Conservation (phyloP, 2,888 invertebrate species). For the Hemicrepidius hirtus region DNA sequence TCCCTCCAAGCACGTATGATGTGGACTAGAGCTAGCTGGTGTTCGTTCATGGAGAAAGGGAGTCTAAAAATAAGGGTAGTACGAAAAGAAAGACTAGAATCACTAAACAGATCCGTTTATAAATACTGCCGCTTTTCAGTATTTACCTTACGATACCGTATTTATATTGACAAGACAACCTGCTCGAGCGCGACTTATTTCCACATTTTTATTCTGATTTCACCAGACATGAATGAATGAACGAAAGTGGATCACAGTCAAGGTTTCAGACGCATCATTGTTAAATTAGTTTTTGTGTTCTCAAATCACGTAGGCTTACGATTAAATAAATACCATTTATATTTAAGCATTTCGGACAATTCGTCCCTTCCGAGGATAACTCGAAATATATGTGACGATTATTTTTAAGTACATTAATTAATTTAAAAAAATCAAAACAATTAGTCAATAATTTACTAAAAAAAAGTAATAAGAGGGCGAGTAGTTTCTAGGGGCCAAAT, state of each 20-base stretch:
- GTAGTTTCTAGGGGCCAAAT: too few species aligned
- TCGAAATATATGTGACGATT: too few species aligned
- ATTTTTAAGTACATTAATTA: too few species aligned
- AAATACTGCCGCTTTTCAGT: constrained; percentile 42
- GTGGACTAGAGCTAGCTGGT: constrained; percentile 52
- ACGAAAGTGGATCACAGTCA: constrained; percentile 31
- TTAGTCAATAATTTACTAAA: too few species aligned
- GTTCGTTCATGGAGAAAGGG: constrained; percentile 41
- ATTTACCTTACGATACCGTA: constrained; percentile 30
- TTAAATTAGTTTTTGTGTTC: constrained; percentile 7
- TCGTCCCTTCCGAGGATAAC: too few species aligned
- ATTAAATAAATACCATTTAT: neutral
- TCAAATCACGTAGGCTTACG: constrained; percentile 1
- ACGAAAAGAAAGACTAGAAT: constrained; percentile 48
- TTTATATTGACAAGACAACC: constrained; percentile 35
- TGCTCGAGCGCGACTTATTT: constrained; percentile 12
- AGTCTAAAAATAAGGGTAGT: constrained; percentile 36
- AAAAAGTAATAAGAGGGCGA: too few species aligned
- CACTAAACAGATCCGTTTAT: constrained; percentile 53
- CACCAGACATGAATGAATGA: constrained; percentile 24
- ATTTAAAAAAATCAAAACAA: too few species aligned
- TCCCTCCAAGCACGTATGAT: constrained; percentile 59
- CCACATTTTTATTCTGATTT: constrained; percentile 28
- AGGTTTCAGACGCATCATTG: constrained; percentile 29
- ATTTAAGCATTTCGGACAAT: too few species aligned